Evolutionary conservation across 2,797 vertebrate species (phyloP).

Genomic region (Mormyrus proboscirostris): DNA sequence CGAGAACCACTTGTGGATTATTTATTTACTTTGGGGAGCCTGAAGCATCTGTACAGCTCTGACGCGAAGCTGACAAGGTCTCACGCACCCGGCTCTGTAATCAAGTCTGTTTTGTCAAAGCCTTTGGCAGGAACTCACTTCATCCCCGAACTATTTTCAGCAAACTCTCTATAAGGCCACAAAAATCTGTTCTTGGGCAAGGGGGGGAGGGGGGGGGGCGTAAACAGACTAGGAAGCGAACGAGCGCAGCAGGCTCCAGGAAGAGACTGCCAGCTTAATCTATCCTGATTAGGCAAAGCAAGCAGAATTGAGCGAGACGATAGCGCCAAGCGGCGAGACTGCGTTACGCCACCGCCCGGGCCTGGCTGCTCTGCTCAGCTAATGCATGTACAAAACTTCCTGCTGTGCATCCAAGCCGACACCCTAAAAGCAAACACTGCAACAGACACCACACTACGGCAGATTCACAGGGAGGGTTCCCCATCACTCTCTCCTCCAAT

Average conservation of each 20-base stretch:
- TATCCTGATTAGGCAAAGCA: conserved; percentile 25
- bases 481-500: neutral
- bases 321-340: conserved; percentile 8
- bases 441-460: neutral
- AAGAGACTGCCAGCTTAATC: conserved; percentile 23
- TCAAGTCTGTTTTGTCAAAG: conserved; percentile 13
- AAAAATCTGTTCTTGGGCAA: neutral
- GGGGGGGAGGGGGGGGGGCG: conserved; percentile 3
- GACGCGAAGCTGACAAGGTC: conserved; percentile 6
- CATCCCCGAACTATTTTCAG: conserved; percentile 28
- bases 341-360: neutral
- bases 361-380: conserved; percentile 10
- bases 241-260: conserved; percentile 15
- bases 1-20: conserved; percentile 18
- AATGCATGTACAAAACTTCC: neutral
- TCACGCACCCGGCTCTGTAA: conserved; percentile 21
- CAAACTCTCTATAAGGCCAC: conserved; percentile 18
- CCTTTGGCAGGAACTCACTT: conserved; percentile 19
- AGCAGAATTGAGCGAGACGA: conserved; percentile 22
- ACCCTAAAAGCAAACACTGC: conserved; percentile 2
- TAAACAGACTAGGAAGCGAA: conserved; percentile 14
- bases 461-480: neutral
- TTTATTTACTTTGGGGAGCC: neutral
- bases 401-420: conserved; percentile 1
- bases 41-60: neutral